Conservation (phyloP, 2,888 invertebrate species). For the Sipha maydis region DNA sequence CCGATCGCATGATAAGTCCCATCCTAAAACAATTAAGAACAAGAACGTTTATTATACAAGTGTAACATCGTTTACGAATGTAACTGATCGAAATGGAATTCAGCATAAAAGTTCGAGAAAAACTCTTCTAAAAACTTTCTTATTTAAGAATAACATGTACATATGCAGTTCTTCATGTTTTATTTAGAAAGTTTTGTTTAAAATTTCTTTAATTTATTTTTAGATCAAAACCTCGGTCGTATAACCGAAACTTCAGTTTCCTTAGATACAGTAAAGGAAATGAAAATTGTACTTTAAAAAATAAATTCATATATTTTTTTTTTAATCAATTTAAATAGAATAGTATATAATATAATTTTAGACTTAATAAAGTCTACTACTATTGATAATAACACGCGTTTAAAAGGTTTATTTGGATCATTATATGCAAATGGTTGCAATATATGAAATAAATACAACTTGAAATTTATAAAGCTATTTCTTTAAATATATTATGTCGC, state of each 20-base stretch:
- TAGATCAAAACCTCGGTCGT: neutral
- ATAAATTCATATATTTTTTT: neutral
- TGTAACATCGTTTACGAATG: too few relatives aligned
- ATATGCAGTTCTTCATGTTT: neutral
- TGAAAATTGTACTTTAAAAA: neutral
- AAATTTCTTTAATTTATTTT: neutral
- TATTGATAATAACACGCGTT: too few relatives aligned
- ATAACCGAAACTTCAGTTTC: neutral
- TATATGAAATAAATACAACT: too few relatives aligned
- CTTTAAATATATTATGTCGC: too few relatives aligned
- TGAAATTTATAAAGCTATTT: too few relatives aligned
- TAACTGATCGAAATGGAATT: too few relatives aligned
- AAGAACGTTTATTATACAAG: too few relatives aligned
- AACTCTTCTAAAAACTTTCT: conserved; percentile 31
- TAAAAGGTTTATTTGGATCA: too few relatives aligned
- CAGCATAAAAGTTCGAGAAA: neutral
- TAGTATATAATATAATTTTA: too few relatives aligned
- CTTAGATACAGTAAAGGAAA: neutral
- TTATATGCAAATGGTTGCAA: too few relatives aligned
- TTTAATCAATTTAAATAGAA: too few relatives aligned
- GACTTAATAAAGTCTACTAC: too few relatives aligned
- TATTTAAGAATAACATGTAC: conserved; percentile 1
- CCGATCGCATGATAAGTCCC: conserved; percentile 73
- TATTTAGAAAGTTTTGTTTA: conserved; percentile 39
- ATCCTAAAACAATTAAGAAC: conserved; percentile 68